Evolutionary conservation across 2,888 invertebrate species (phyloP), one percentile per base, ranked within the genome.

Genomic region (Brenthis daphne): DNA sequence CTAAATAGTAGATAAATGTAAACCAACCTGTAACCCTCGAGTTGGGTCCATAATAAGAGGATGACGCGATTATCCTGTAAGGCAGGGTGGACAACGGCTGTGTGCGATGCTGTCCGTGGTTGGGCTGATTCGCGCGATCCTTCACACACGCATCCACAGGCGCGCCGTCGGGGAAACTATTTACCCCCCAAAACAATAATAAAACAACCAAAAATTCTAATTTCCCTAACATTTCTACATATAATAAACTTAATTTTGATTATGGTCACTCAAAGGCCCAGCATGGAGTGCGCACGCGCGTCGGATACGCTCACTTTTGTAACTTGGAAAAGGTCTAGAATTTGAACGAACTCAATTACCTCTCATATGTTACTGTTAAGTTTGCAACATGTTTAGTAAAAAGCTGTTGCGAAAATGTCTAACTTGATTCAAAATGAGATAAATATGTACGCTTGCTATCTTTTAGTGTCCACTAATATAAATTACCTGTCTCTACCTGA

Each of bases 131-230:
- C 1, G 95, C 94, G 56, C 95, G 93, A 37, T 95, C 94, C 82
- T 96, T 96, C 3, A 96, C 96, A 82, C 97, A 97, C 48, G 96
- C 95, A 81, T 97, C 96, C 43, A 96, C 94, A 0, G 97, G 97
- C 1, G 96, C 96, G 1, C 96, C 96, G 78, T 96, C 96, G n/a
- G 96, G 96, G 81, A 96, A 96, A 72, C 93, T 93, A 60, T 85
- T 80, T 69, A 86, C 88, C 33, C 76, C 20, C 76, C 89, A 78
- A 37, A 43, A 13, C 56, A 88, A 75, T 68, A 86, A 77, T 67
- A 87, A 74, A n/a, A 60, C 51, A 58, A 37, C n/a, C 4, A 13
- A 50, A 1, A 57, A 20, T 53, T 51, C 8, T 12, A 57, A 56
- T 48, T 55, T 47, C 16, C 53, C 20, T 3, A 43, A 5, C 60